Conservation (phyloP, 2,113 vertebrate genomes). For the Corydoras maculifer region DNA sequence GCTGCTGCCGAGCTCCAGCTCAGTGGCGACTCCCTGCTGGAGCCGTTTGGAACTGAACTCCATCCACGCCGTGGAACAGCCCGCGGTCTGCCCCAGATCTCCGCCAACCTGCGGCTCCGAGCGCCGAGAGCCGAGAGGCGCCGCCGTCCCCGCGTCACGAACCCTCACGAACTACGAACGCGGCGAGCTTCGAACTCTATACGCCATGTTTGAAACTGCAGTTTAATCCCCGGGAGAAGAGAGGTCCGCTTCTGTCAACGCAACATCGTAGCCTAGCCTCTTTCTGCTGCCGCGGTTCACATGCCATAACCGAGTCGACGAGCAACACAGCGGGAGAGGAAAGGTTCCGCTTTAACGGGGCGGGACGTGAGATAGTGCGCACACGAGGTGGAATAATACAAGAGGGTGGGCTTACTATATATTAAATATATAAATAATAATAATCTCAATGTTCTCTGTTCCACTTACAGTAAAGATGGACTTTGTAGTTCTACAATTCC, state of each 20-base stretch:
- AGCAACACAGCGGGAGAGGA: slow-evolving; percentile 4
- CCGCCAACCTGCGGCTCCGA: background rate
- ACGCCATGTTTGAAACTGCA: background rate
- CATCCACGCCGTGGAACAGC: background rate
- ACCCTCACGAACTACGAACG: background rate
- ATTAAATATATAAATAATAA: too few species aligned
- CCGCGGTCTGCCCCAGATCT: background rate
- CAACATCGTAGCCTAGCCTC: background rate
- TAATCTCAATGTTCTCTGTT: too few species aligned
- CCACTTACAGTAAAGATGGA: too few species aligned
- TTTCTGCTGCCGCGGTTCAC: slow-evolving; percentile 3
- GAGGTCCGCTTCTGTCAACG: background rate
- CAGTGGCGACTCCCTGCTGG: too few species aligned
- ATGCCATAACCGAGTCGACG: slow-evolving; percentile 12
- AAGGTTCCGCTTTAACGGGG: slow-evolving; percentile 24
- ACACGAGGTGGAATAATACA: too few species aligned
- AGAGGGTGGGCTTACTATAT: too few species aligned
- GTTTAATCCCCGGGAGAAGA: background rate
- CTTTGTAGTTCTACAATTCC: too few species aligned
- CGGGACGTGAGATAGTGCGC: background rate
- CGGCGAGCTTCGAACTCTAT: background rate
- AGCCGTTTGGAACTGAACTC: background rate
- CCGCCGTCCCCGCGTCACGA: background rate
- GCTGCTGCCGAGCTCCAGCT: too few species aligned
- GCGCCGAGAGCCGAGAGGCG: background rate